These are phyloP conservation scores for Alosa alosa DNA, from an alignment of 2,113 vertebrate species.

Conservation along the genomic window DNA sequence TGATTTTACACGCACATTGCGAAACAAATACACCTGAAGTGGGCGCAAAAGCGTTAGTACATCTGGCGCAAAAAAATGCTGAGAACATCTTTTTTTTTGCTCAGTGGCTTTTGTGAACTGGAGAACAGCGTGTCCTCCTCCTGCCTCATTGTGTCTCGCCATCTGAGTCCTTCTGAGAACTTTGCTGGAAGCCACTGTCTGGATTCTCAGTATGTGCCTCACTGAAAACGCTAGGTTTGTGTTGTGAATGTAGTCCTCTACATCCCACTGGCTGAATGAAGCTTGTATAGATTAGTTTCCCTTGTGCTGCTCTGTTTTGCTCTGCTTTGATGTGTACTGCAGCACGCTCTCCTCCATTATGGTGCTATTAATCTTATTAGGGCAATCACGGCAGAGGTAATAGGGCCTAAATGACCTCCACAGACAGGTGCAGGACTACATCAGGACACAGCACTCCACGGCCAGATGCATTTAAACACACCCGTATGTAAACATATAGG, in stretches of 20 bases:
- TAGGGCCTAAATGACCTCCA: conserved; percentile 58
- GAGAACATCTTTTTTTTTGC: background rate
- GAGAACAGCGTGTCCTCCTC: background rate
- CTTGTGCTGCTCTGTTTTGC: conserved; percentile 37
- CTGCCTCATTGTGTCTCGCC: background rate
- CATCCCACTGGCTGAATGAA: background rate
- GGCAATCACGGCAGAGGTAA: conserved; percentile 57
- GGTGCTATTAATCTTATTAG: conserved; percentile 64
- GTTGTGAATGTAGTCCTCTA: background rate
- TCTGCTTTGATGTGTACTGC: conserved; percentile 30
- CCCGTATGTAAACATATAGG: background rate
- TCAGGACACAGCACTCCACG: conserved; percentile 13
- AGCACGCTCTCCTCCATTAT: conserved; percentile 47
- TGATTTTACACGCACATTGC: too few species aligned
- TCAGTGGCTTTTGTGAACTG: background rate
- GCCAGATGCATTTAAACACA: background rate
- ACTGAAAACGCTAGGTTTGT: background rate
- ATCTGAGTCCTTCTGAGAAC: background rate
- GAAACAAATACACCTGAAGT: too few species aligned
- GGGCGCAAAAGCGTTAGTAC: too few species aligned
- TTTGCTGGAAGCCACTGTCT: background rate
- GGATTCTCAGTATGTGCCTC: background rate
- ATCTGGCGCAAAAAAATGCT: background rate
- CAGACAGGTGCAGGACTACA: conserved; percentile 49
- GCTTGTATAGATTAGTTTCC: background rate